Base-by-base conservation (phyloP, 37 sponge, comb jelly and placozoan genomes). In the Agelas oroides region DNA sequence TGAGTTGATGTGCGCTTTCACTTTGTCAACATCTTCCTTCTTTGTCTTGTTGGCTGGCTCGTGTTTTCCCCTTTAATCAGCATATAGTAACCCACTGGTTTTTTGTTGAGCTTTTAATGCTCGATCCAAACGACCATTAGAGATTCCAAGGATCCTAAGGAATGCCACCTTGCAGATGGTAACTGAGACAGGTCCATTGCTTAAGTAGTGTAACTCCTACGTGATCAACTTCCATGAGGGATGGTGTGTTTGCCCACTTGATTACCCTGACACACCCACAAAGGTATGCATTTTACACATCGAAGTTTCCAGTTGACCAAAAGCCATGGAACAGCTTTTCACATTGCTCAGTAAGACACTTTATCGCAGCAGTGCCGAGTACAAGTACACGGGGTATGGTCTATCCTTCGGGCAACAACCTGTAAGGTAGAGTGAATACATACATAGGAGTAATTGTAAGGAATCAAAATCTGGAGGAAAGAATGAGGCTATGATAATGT, bases 1-100 rank as follows among this genome's bases (percentile, higher is more conserved):
- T 8, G 60, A 55, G 28, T 67, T 23, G 39, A 85, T 68, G 68
- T 85, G 83, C 46, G n/a, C 78, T 34, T 62, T 84, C 6, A 75
- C 54, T 6, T 16, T 25, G 13, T 20, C 65, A 1, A 75, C 65
- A 5, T 31, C 65, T 30, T 65, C 67, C 12, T 74, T 68, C 40
- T 53, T 3, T 30, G 81, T 68, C 38, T 68, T 67, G 56, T 67
- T 54, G 34, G 36, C 36, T 13, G 70, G 70, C 52, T 55, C 60
- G 23, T 80, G 57, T 19, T 34, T 21, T 14, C 81, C 81, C 21
- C 81, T 38, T 32, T 80, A 1, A 46, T 80, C 71, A 14, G 20
- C 16, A 0, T 67, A 31, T 0, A 36, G 70, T 6, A 34, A 20
- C 16, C 14, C 71, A 56, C 81, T 67, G 17, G 35, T 37, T 8